These are phyloP conservation scores for Heteropelma amictum DNA, from an alignment of 2,888 invertebrate genomes.

Conservation along the genomic window DNA sequence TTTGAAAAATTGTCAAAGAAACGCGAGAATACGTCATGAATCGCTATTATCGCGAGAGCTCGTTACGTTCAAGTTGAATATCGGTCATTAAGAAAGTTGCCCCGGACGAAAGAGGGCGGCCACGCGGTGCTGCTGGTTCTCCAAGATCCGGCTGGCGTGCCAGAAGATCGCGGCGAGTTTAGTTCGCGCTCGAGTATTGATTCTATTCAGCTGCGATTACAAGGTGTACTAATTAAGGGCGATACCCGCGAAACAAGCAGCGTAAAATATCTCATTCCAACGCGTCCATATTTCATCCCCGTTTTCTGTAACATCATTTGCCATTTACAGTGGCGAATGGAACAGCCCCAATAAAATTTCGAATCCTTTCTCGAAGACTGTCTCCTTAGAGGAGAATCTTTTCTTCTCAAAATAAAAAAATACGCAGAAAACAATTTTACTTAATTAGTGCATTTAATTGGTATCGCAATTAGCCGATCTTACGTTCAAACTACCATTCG, in stretches of 20 bases:
- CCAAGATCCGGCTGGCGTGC: constrained; percentile 67
- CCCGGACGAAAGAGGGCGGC: constrained; percentile 72
- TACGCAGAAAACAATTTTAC: too few species aligned
- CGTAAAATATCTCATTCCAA: too few species aligned
- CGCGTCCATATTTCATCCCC: too few species aligned
- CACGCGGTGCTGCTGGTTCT: constrained; percentile 38
- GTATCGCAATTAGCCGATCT: too few species aligned
- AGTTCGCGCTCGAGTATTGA: constrained; percentile 12
- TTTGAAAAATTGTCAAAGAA: neutral
- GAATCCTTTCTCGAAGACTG: too few species aligned
- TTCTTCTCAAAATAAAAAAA: too few species aligned
- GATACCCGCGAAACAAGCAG: neutral
- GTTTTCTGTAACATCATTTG: too few species aligned
- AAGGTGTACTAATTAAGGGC: neutral
- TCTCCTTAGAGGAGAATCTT: too few species aligned
- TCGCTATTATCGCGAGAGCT: constrained; percentile 56
- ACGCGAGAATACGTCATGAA: neutral
- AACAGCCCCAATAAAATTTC: too few species aligned
- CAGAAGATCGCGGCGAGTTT: constrained; percentile 30
- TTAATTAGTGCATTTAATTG: too few species aligned
- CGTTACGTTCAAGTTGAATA: constrained; percentile 76
- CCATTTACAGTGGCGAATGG: too few species aligned
- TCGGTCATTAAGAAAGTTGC: constrained; percentile 76
- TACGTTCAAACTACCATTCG: too few species aligned
- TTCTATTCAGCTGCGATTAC: neutral